Percentiles rank a stretch among this genome's conserved stretches.
These are phyloP conservation scores for Diadumene lineata DNA, from an alignment of 92 coral and sea anemone species.

Conservation along the genomic window DNA sequence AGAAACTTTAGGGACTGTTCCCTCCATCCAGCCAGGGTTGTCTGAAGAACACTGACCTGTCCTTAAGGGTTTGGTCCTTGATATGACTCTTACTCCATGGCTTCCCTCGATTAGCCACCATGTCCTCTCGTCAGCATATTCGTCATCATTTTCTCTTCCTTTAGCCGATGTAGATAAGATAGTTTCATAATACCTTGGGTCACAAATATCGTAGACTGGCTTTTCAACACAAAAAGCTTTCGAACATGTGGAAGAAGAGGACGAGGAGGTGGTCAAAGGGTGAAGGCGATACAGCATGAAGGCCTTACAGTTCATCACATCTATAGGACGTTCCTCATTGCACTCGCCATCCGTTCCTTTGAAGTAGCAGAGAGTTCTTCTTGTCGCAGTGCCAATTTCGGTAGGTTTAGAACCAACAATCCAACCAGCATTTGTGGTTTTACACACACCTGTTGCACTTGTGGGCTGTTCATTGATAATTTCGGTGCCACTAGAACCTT, in stretches of 20 bases:
- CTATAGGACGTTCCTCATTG: background rate
- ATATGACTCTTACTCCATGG: background rate
- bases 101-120: background rate
- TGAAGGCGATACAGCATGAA: conserved; percentile 9
- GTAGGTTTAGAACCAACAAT: background rate
- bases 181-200: background rate
- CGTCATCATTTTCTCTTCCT: background rate
- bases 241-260: background rate
- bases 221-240: background rate
- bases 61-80: background rate
- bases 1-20: background rate
- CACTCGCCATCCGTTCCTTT: background rate
- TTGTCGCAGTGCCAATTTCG: background rate
- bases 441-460: background rate
- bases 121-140: background rate
- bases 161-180: background rate
- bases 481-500: conserved; percentile 4
- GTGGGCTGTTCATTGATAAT: background rate
- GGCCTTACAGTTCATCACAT: background rate
- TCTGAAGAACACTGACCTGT: background rate
- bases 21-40: conserved; percentile 8
- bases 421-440: background rate
- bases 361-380: background rate
- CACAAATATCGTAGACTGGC: background rate
- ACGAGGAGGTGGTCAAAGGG: background rate